Percentiles rank a stretch among this genome's conserved stretches.
Evolutionary conservation across 2,113 vertebrate genomes (phyloP).

Genomic region (Nesogale talazaci): DNA sequence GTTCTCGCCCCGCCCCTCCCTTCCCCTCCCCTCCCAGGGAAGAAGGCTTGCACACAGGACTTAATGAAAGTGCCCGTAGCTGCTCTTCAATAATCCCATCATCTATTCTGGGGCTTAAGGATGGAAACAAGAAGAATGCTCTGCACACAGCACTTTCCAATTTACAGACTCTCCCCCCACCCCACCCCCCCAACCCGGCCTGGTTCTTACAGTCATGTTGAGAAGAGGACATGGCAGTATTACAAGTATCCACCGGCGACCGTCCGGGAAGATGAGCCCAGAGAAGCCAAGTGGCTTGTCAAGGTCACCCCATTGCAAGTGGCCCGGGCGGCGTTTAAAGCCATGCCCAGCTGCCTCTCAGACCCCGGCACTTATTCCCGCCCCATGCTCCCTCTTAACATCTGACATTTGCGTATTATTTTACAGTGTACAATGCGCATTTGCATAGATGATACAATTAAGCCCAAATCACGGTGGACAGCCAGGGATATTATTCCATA

Average conservation of each 20-base stretch:
- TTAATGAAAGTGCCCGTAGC: constrained; percentile 23
- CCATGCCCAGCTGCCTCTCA: not conserved
- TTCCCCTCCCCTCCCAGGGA: not conserved
- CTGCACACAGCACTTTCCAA: not conserved
- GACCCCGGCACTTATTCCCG: not conserved
- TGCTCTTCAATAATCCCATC: constrained; percentile 10
- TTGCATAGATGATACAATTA: constrained; percentile 58
- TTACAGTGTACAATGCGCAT: constrained; percentile 48
- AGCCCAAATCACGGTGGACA: constrained; percentile 59
- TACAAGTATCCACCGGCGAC: not conserved
- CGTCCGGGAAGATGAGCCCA: not conserved
- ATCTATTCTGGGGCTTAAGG: not conserved
- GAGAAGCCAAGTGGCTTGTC: not conserved
- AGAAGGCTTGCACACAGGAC: constrained; percentile 43
- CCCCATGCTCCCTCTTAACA: not conserved
- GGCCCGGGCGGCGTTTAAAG: not conserved
- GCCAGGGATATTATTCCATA: constrained; percentile 35
- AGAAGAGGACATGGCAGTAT: not conserved
- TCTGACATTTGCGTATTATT: constrained; percentile 45
- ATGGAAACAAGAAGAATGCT: not conserved
- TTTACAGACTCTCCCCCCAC: not conserved
- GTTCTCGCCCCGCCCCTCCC: not conserved
- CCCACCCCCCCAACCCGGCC: too few species aligned
- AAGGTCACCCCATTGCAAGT: not conserved
- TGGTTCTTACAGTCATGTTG: not conserved